A percentile compares a stretch with the other conserved stretches of the same genome.
These are phyloP conservation scores for Tamandua tetradactyla DNA, from an alignment of 2,797 vertebrate species.

Conservation along the genomic window DNA sequence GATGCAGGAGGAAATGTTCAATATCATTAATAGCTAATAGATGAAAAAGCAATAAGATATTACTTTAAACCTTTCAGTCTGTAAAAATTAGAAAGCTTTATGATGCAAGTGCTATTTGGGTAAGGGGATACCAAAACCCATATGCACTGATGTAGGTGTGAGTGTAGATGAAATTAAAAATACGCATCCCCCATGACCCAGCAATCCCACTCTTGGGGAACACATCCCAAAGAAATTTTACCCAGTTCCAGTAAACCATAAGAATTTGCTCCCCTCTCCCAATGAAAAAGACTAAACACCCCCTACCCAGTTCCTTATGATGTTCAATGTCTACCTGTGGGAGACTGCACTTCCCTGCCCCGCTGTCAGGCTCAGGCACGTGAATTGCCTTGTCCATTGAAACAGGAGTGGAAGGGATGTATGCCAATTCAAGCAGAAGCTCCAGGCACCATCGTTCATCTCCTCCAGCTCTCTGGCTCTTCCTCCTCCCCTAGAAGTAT, in stretches of 20 bases:
- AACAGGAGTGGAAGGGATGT: background rate
- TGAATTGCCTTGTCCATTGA: background rate
- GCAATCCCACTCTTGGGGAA: background rate
- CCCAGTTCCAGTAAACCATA: background rate
- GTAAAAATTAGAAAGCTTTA: background rate
- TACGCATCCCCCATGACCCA: background rate
- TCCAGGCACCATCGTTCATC: background rate
- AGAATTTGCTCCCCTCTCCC: background rate
- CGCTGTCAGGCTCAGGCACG: background rate
- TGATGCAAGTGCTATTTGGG: background rate
- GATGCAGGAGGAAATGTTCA: background rate
- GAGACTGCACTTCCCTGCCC: background rate
- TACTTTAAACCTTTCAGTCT: background rate
- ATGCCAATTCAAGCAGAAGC: background rate
- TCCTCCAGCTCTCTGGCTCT: background rate
- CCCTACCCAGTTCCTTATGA: no score
- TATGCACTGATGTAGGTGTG: background rate
- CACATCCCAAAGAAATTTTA: background rate
- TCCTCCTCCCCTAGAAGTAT: background rate
- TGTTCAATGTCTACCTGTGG: background rate
- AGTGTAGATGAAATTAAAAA: background rate
- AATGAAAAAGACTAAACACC: background rate
- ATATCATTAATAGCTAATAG: background rate
- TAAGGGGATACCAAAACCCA: background rate
- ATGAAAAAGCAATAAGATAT: background rate